These are phyloP conservation scores for Austrolebias charrua DNA, from an alignment of 2,797 vertebrate genomes.

Conservation along the genomic window DNA sequence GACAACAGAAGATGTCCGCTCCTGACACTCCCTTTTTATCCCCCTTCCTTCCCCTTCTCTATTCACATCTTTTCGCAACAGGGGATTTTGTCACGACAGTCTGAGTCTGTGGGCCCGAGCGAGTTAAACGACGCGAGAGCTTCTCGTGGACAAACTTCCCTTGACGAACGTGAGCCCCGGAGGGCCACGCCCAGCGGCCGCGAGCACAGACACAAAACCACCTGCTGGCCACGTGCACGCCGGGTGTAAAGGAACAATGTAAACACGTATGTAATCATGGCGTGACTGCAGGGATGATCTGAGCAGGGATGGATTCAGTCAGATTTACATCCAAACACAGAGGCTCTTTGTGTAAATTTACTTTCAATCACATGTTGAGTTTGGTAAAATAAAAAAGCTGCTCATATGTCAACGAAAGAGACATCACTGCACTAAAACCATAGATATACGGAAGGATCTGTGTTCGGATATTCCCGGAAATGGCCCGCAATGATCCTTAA, in stretches of 20 bases:
- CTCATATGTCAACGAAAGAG: neutral
- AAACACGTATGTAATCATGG: slow-evolving; percentile 22
- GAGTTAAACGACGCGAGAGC: slow-evolving; percentile 25
- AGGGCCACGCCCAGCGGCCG: slow-evolving; percentile 56
- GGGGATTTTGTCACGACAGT: slow-evolving; percentile 62
- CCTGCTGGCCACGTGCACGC: slow-evolving; percentile 17
- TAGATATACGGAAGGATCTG: no score
- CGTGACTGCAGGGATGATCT: slow-evolving; percentile 21
- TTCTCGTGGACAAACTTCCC: slow-evolving; percentile 31
- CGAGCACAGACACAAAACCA: slow-evolving; percentile 12
- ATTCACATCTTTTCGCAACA: slow-evolving; percentile 62
- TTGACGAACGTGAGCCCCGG: slow-evolving; percentile 15
- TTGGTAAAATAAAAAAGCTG: no score
- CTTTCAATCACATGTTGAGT: neutral
- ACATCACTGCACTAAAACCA: no score
- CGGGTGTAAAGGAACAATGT: slow-evolving; percentile 5
- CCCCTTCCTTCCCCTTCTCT: slow-evolving; percentile 35
- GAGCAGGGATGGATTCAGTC: slow-evolving; percentile 4
- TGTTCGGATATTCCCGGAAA: no score
- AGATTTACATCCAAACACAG: slow-evolving; percentile 2
- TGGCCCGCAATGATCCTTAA: no score
- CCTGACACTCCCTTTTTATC: slow-evolving; percentile 43
- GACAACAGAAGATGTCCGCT: slow-evolving; percentile 64
- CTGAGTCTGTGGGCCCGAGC: slow-evolving; percentile 49
- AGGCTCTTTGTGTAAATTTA: neutral